Percentiles rank a stretch among this genome's conserved stretches.
Conservation (phyloP, 2,113 vertebrate species). For the Trochalopteron elliotii region DNA sequence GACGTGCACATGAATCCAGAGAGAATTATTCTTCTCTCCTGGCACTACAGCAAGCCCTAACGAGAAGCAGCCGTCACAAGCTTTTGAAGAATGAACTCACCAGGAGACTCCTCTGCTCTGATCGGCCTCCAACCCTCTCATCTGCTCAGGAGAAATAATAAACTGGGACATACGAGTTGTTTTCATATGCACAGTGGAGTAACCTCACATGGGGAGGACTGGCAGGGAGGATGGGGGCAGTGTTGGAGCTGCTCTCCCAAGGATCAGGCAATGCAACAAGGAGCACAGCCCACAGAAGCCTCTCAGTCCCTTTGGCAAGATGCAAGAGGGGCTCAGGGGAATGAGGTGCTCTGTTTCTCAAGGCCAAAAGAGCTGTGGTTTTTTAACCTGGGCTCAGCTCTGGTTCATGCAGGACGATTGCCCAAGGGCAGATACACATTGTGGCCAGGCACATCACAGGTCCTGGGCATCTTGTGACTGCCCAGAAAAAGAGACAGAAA, state of each 20-base stretch:
- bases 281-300: not conserved
- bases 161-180: not conserved
- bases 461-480: not conserved
- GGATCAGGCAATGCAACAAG: not conserved
- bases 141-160: constrained; percentile 47
- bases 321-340: not conserved
- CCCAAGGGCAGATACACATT: not conserved
- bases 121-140: constrained; percentile 48
- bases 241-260: not conserved
- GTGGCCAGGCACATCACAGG: rapidly evolving
- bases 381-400: not conserved
- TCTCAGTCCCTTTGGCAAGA: not conserved
- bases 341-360: not conserved
- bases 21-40: constrained; percentile 17
- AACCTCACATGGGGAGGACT: not conserved
- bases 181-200: not conserved
- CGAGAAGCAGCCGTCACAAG: constrained; percentile 25
- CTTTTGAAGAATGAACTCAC: constrained; percentile 50
- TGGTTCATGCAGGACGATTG: not conserved
- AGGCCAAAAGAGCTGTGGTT: not conserved
- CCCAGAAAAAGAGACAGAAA: not conserved
- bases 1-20: not conserved
- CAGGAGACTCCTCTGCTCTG: constrained; percentile 38
- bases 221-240: not conserved
- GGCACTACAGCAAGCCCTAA: constrained; percentile 28